Evolutionary conservation across 2,888 invertebrate genomes (phyloP).

Genomic region (Cynaeus angustus): DNA sequence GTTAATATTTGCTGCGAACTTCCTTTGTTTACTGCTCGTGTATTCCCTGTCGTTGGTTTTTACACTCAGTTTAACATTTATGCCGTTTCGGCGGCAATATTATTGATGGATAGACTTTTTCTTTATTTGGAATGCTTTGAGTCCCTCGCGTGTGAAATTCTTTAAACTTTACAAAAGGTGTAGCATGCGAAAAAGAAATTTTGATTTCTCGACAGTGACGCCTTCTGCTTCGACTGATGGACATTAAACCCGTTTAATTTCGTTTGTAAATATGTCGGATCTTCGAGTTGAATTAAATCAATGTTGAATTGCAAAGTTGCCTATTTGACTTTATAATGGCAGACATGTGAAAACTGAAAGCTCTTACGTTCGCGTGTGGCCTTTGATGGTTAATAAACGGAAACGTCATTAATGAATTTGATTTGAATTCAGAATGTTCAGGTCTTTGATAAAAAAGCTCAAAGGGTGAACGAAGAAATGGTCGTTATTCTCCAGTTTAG

Average conservation of each 20-base stretch:
- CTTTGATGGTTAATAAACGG: constrained; percentile 9
- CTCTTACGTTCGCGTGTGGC: neutral
- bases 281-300: constrained; percentile 14
- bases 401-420: neutral
- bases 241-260: constrained; percentile 12
- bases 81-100: constrained; percentile 38
- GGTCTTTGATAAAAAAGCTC: constrained; percentile 1
- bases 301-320: constrained; percentile 19
- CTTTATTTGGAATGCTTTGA: neutral
- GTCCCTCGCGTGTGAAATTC: constrained; percentile 5
- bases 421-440: constrained; percentile 7
- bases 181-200: neutral
- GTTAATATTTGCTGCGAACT: constrained; percentile 59
- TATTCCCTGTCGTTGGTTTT: constrained; percentile 55
- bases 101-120: constrained; percentile 22
- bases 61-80: constrained; percentile 54
- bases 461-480: neutral
- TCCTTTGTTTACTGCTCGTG: constrained; percentile 55
- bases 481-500: neutral
- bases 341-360: constrained; percentile 20
- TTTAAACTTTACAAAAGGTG: neutral
- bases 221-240: neutral
- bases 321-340: constrained; percentile 24
- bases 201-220: neutral
- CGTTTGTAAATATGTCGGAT: constrained; percentile 19